A percentile compares a stretch with the other conserved stretches of the same genome.
Evolutionary conservation across 2,888 invertebrate species (phyloP).

Genomic region (Drosophila basisetae): DNA sequence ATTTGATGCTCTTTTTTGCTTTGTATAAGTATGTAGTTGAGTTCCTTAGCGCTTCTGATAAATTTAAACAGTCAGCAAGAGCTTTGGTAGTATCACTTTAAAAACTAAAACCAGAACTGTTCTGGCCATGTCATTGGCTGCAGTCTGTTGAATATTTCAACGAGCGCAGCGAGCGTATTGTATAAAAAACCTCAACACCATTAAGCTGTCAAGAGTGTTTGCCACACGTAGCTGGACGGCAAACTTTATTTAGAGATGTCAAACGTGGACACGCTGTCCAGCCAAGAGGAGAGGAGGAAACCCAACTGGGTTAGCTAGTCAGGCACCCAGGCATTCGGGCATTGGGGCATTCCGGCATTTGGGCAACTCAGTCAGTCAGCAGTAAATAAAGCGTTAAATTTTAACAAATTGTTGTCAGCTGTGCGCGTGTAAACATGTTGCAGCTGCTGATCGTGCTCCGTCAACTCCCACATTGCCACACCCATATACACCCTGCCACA

Average conservation of each 20-base stretch:
- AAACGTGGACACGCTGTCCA: constrained; percentile 58
- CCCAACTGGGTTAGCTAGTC: constrained; percentile 12
- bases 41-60: not conserved
- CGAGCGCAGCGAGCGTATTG: constrained; percentile 64
- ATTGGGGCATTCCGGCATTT: not conserved
- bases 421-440: constrained; percentile 62
- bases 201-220: constrained; percentile 68
- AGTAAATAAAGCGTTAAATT: constrained; percentile 79
- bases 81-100: constrained; percentile 25
- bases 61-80: constrained; percentile 12
- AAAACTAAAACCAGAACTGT: constrained; percentile 18
- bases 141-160: constrained; percentile 63
- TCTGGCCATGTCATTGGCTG: constrained; percentile 55
- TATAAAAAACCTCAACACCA: constrained; percentile 79
- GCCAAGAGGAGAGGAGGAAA: constrained; percentile 1
- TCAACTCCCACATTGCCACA: not conserved
- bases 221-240: constrained; percentile 66
- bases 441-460: constrained; percentile 14
- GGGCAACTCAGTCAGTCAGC: constrained; percentile 52
- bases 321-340: constrained; percentile 3
- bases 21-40: not conserved
- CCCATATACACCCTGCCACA: not conserved
- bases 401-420: constrained; percentile 77
- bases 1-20: not conserved
- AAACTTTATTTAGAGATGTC: constrained; percentile 79